Conservation (phyloP, 1,140 invertebrate species). For the Drosophila malerkotliana region DNA sequence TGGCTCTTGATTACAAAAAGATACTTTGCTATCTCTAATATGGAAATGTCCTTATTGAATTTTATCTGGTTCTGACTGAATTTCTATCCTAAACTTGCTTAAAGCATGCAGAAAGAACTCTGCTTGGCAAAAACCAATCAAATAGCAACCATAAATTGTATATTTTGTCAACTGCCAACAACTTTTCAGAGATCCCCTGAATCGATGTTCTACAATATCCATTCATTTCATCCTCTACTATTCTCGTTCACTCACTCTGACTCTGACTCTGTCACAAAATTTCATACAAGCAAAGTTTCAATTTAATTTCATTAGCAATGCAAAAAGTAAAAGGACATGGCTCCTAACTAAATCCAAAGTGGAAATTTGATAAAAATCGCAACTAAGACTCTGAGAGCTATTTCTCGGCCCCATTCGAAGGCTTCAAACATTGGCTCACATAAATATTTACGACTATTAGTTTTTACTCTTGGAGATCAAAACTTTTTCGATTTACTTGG, state of each 20-base stretch:
- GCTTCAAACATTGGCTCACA: slow-evolving; percentile 56
- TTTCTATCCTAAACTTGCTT: not conserved
- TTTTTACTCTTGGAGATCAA: slow-evolving; percentile 55
- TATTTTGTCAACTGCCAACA: not conserved
- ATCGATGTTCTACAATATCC: slow-evolving; percentile 13
- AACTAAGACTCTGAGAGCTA: slow-evolving; percentile 54
- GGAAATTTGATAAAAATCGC: slow-evolving; percentile 62
- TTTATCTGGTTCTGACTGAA: not conserved
- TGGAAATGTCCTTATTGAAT: slow-evolving; percentile 15
- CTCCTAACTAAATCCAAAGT: slow-evolving; percentile 25
- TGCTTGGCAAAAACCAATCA: not conserved
- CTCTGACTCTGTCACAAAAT: slow-evolving; percentile 21
- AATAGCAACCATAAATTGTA: not conserved
- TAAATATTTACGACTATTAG: slow-evolving; percentile 82
- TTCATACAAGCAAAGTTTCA: slow-evolving; percentile 49
- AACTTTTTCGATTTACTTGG: slow-evolving; percentile 74
- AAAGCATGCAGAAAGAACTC: not conserved
- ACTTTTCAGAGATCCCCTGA: slow-evolving; percentile 14
- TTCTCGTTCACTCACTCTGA: not conserved
- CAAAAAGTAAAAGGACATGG: slow-evolving; percentile 24
- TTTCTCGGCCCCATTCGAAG: slow-evolving; percentile 50
- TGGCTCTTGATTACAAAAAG: slow-evolving; percentile 19
- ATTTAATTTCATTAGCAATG: slow-evolving; percentile 75
- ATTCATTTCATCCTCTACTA: slow-evolving; percentile 24
- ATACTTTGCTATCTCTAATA: slow-evolving; percentile 1